Base-by-base conservation (phyloP, 2,113 vertebrate species). In the Clarias batrachus region DNA sequence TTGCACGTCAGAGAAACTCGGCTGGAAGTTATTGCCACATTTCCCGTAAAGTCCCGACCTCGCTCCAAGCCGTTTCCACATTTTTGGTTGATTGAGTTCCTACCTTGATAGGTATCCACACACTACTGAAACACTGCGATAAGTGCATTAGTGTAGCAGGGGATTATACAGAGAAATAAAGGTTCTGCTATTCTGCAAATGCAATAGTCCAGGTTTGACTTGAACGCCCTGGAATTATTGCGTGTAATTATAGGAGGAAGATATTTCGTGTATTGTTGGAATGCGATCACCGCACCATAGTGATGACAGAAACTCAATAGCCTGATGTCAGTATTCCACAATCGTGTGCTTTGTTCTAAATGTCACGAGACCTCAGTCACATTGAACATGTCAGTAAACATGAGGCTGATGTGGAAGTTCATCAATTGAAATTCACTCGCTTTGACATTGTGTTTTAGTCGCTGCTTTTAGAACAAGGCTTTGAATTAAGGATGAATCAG, bases 241-340 rank as follows among this genome's bases (percentile, higher is more conserved):
- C 11, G 33, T 3, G 12, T 78, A 56, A 78, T 78, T 56, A 27
- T 27, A 78, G 74, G 52, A 78, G 14, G 23, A 52, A 56, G 74
- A 78, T 78, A 52, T 52, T 52, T n/a, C n/a, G 73, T 1, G 73
- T 13, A 52, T 12, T 52, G 73, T 14, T 16, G 23, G 73, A 12
- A 76, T 76, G 73, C 8, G 73, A 76, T 41, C 11, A 52, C 21
- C 11, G 27, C 52, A 27, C 52, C 52, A 9, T 17, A 1, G 13
- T 19, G 74, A 56, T 56, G 74, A 78, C 25, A 78, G 74, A 56
- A 78, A 78, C 56, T 56, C 74, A 56, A 78, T 78, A 17, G 25
- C 17, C 13, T 37, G 2, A 11, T 56, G 74, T 78, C 74, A 78
- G 27, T 78, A 17, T 27, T 27, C 14, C 56, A 17, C 74, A 17